Base-by-base conservation (phyloP, 2,797 vertebrate genomes). In the Phaenicophaeus curvirostris region DNA sequence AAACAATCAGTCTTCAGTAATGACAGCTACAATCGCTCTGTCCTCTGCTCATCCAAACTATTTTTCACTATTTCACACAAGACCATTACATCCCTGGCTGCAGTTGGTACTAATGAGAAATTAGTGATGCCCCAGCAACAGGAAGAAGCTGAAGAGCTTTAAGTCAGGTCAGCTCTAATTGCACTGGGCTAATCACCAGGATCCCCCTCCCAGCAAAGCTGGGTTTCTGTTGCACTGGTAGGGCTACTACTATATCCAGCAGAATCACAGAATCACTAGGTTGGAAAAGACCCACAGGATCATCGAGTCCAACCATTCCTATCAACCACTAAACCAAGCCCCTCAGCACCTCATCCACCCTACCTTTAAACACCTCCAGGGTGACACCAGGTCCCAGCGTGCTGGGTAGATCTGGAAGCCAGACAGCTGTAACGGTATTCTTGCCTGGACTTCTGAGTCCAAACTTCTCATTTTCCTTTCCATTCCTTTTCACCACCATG, bases 391-490 rank as follows among this genome's bases (percentile, higher is more conserved):
- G 3, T 8, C 35, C 58, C 9, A 6, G 4, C 1, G 0, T 9
- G 37, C 21, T 3, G n/a, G 28, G 25, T 3, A 27, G 21, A 53
- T 62, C 48, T 50, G 37, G 9, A 13, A 69, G 39, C 41, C 37
- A 25, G 33, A 21, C 2, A 0, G 35, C 54, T 5, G 0, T 28
- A 6, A 8, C 1, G 1, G 19, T 21, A 0, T 5, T 51, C 39
- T 59, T 8, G 2, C 2, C 61, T 21, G 33, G 3, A 28, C 80
- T 57, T 31, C 35, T 4, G 2, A 30, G 19, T 25, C 53, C 50
- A 12, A 19, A 14, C 23, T 33, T 33, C 41, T 50, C 2, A 0
- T 30, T n/a, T 42, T 20, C 25, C 30, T 66, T 30, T 6, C 31
- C 31, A 0, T 4, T 9, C 23, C 1, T 41, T 66, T 19, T 23